Base-by-base conservation (phyloP, 2,888 invertebrate genomes). In the Drosophila nr. medialis region DNA sequence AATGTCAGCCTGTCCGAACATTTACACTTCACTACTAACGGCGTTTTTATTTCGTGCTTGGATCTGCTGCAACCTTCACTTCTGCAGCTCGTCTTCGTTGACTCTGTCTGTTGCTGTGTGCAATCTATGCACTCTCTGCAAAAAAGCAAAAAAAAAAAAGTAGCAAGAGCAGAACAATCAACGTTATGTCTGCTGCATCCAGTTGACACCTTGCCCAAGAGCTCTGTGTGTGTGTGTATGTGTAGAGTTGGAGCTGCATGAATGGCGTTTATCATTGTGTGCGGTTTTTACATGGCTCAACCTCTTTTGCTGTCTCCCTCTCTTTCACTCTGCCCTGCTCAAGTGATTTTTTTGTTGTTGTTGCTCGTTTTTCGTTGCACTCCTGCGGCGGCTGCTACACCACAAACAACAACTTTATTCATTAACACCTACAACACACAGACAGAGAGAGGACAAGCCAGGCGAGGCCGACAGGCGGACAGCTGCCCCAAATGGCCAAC, bases 361-460 rank as follows among this genome's bases (percentile, higher is more conserved):
- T 55, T 51, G 18, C 29, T 53, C 65, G 45, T 62, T 72, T 66
- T 62, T 50, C 40, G 76, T 36, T 64, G 71, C 61, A 62, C 80
- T 77, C 86, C 84, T 83, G 77, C 54, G 75, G 80, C 76, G 75
- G 80, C 76, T 78, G 71, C 66, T 55, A 70, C 74, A 82, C 90
- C 84, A 82, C 86, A 88, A 83, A 73, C 86, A 89, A 87, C 83
- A 89, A 87, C 83, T 90, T 88, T 90, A 84, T 90, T 85, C 90
- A 89, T 90, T 89, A 89, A 88, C 89, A 89, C 89, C 90, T 90
- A 88, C 86, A 85, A 90, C 74, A 55, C 55, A 40, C 56, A 55
- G 36, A 24, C 18, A 54, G 36, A 36, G 4, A 65, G 70, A 53
- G 70, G 38, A 27, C 38, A 24, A 54, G 27, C 4, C 27, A 38